Evolutionary conservation across 1,140 invertebrate genomes (phyloP), one percentile per base, ranked within the genome.

Genomic region (Oncopeltus fasciatus): DNA sequence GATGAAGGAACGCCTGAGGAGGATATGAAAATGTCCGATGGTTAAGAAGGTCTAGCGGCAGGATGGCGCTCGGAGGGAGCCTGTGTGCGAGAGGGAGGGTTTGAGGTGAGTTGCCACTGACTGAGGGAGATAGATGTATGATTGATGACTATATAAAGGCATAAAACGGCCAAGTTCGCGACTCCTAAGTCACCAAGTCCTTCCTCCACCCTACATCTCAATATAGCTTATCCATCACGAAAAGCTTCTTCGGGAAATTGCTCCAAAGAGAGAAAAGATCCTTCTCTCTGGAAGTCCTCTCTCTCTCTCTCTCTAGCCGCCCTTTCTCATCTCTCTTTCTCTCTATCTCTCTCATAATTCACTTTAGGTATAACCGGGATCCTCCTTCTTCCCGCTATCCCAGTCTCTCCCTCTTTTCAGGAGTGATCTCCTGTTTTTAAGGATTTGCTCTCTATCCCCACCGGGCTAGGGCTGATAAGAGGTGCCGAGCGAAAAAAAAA

Each of bases 201-300:
- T 14, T 38, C 31, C 31, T 38, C 5, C 31, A 24, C 26, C 49
- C 31, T 38, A 38, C 31, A 24, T 53, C 49, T 27, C 49, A 53
- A 53, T 53, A 53, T 53, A 24, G 49, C 49, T 53, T 20, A 53
- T 53, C 49, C 49, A 53, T 53, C 49, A 53, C 49, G 26, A 53
- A 53, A 53, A 53, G 49, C 49, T 53, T 53, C 49, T 53, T 53
- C 20, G 24, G 49, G 49, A 53, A 53, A 53, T 53, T 53, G 49
- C 49, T 53, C 9, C 20, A 24, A 24, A 14, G 14, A 24, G 14
- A 16, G 18, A 14, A 53, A 16, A 53, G 49, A 2, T 49, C 47
- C 49, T 9, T 20, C 16, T 20, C 44, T 46, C 49, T 38, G 26
- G 49, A 24, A 26, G 49, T 53, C 49, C 11, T 14, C 49, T 53